Evolutionary conservation across 2,888 invertebrate genomes (phyloP).

Genomic region (Clivina fossor): DNA sequence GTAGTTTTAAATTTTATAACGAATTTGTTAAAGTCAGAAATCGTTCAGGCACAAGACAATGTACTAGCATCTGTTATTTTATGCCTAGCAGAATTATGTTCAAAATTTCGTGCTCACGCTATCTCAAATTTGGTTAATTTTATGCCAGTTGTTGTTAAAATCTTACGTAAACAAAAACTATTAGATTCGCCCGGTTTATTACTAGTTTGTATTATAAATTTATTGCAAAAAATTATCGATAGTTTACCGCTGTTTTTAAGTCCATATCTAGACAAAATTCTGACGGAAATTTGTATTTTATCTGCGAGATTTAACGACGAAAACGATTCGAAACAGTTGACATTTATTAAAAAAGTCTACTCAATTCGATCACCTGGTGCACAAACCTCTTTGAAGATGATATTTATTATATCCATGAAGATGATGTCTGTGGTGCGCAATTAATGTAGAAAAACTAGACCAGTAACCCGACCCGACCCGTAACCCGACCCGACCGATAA

Average conservation of each 20-base stretch:
- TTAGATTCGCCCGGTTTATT: slow-evolving; percentile 62
- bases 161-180: slow-evolving; percentile 64
- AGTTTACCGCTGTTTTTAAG: slow-evolving; percentile 81
- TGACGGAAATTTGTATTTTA: slow-evolving; percentile 65
- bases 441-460: no score
- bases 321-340: slow-evolving; percentile 52
- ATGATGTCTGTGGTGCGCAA: no score
- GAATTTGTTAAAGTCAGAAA: slow-evolving; percentile 58
- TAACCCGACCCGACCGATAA: no score
- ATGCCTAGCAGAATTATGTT: slow-evolving; percentile 78
- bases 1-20: slow-evolving; percentile 69
- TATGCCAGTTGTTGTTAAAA: slow-evolving; percentile 72
- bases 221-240: slow-evolving; percentile 79
- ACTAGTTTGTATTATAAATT: slow-evolving; percentile 74
- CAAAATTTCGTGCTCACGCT: slow-evolving; percentile 73
- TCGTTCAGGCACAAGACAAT: slow-evolving; percentile 60
- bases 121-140: slow-evolving; percentile 74
- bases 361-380: no score
- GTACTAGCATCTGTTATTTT: slow-evolving; percentile 73
- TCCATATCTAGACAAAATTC: slow-evolving; percentile 75
- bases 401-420: no score
- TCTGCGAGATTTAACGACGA: slow-evolving; percentile 58
- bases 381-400: no score
- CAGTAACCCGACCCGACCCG: no score
- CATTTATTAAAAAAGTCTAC: slow-evolving; percentile 60